These are phyloP conservation scores for Gallinago nigripennis DNA, from an alignment of 2,797 vertebrate genomes.

Conservation along the genomic window DNA sequence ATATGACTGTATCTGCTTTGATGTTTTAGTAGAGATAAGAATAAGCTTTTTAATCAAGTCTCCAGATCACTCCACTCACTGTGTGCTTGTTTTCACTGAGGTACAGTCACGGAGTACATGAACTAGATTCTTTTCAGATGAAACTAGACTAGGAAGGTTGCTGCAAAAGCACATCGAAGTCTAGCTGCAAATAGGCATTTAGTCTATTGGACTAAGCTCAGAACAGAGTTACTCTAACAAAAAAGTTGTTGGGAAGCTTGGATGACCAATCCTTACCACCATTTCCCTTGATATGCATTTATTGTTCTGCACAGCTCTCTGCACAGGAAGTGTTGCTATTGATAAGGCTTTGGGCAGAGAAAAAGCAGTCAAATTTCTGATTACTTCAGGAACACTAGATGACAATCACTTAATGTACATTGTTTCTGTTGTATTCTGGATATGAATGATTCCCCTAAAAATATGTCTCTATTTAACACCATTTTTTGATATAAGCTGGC, in stretches of 20 bases:
- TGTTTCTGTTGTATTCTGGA: background rate
- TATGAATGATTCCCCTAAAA: background rate
- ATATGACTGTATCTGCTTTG: background rate
- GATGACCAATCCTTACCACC: accelerated
- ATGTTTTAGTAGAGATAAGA: background rate
- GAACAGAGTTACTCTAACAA: background rate
- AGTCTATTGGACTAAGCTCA: background rate
- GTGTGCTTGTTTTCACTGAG: accelerated
- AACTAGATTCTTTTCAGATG: background rate
- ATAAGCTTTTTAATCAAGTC: background rate
- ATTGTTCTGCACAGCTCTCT: background rate
- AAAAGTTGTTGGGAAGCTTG: background rate
- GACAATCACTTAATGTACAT: background rate
- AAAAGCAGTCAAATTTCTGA: background rate
- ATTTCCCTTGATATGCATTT: background rate
- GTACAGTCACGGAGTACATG: background rate
- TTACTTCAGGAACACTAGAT: background rate
- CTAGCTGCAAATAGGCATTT: background rate
- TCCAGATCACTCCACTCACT: background rate
- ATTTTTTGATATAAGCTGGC: background rate
- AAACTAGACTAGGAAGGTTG: background rate
- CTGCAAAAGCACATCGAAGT: background rate
- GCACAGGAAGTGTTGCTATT: no score
- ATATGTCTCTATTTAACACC: background rate
- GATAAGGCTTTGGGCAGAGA: background rate